Evolutionary conservation across 2,888 invertebrate genomes (phyloP), one percentile per base, ranked within the genome.

Genomic region (Rhodophaea formosa): DNA sequence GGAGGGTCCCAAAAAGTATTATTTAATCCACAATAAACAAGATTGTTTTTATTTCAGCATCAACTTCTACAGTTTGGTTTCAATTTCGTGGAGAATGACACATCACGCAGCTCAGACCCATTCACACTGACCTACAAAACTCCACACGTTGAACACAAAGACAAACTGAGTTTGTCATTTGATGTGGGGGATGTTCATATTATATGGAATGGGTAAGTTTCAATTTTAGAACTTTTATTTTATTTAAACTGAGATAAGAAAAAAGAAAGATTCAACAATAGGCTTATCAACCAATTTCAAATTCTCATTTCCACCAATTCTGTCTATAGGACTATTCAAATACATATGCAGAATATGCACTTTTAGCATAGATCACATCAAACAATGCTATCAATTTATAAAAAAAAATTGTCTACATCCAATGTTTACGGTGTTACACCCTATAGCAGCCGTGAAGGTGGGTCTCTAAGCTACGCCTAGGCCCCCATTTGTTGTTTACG

Each of bases 41-140:
- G 1, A 2, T 49, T 29, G 7, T 15, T 52, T 7, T 43, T 15
- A 17, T 85, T 85, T 59, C 79, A 91, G 90, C 73, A 75, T 63
- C 88, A 90, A 61, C 66, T 91, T 43, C 62, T 89, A 32, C 75
- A 80, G 58, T 82, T 89, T 71, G 86, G 80, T 10, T 86, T 88
- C 51, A 79, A 73, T 60, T 86, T 89, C 68, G 65, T 85, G 53
- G 86, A 88, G 43, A 71, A 68, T 69, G 82, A 81, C 57, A 77
- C 83, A 12, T 84, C 86, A 15, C 71, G 74, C 7, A 77, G 67
- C 59, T 78, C 80, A 12, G 86, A 88, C 53, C 69, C 74, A 2
- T 84, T 89, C 61, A 76, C 75, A 42, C 64, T 91, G 2, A 69
- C 69, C 3, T 91, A 80, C 65, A 81, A 70, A 56, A 80, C 79